These are phyloP conservation scores for Aulostomus chinensis DNA, from an alignment of 2,797 vertebrate genomes.

Conservation along the genomic window DNA sequence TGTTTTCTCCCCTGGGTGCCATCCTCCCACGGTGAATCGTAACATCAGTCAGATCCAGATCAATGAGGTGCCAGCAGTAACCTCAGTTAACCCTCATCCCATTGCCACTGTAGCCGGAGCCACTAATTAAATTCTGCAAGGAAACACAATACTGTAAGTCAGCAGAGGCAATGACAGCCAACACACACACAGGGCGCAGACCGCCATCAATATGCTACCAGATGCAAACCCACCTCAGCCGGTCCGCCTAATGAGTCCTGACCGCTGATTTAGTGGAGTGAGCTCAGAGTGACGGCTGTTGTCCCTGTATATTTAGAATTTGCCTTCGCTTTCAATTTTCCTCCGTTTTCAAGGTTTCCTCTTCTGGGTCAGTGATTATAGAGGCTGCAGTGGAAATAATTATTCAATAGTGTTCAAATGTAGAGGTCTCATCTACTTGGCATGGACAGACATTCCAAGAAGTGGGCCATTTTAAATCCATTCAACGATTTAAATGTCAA, in stretches of 20 bases:
- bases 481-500: neutral
- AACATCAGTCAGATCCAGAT: conserved; percentile 46
- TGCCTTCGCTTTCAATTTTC: neutral
- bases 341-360: neutral
- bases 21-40: conserved; percentile 30
- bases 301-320: no score
- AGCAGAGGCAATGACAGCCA: conserved; percentile 33
- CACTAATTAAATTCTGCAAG: conserved; percentile 50
- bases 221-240: conserved; percentile 30
- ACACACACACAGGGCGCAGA: conserved; percentile 5
- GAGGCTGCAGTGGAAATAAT: conserved; percentile 12
- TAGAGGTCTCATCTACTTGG: neutral
- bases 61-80: conserved; percentile 51
- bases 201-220: conserved; percentile 18
- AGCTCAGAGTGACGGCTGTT: no score
- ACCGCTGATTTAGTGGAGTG: conserved; percentile 2
- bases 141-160: conserved; percentile 62
- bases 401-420: conserved; percentile 2
- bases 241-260: conserved; percentile 6
- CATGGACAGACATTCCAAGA: neutral
- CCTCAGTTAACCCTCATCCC: conserved; percentile 47
- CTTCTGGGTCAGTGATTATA: conserved; percentile 7
- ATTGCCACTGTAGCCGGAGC: conserved; percentile 23
- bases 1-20: conserved; percentile 6
- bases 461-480: neutral